phyloP scores from a whole-genome alignment of 2,888 invertebrate genomes.

The Arctia plantaginis region DNA sequence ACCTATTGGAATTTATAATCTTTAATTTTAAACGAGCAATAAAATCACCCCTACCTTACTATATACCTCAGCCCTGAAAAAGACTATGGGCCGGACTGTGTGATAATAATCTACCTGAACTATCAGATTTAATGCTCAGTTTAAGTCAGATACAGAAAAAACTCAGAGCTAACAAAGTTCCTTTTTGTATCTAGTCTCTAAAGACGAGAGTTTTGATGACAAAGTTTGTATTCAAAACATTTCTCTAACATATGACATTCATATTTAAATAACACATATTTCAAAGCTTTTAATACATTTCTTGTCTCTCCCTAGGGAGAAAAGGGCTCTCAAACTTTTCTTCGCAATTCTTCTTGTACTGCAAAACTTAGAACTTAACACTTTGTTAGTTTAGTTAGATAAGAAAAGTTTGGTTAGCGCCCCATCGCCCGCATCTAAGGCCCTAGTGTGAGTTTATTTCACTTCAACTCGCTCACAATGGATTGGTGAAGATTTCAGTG shows the following conservation, averaged over 20 bases:
- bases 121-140: neutral
- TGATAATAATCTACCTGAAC: neutral
- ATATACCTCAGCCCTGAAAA: too few species aligned
- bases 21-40: too few species aligned
- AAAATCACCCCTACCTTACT: too few species aligned
- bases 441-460: too few species aligned
- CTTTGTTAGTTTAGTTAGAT: too few species aligned
- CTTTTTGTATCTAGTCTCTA: neutral
- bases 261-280: neutral
- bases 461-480: too few species aligned
- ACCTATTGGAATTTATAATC: too few species aligned
- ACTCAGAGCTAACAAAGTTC: neutral
- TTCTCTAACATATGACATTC: neutral
- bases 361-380: neutral
- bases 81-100: too few species aligned
- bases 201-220: neutral
- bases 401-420: too few species aligned
- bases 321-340: neutral
- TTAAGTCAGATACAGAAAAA: neutral
- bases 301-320: neutral
- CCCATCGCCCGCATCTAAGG: too few species aligned
- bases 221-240: neutral
- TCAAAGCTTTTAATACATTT: neutral
- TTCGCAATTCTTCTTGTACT: neutral
- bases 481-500: too few species aligned